A percentile compares a stretch with the other conserved stretches of the same genome.
phyloP scores from a whole-genome alignment of 2,113 vertebrate species.

The Vanacampus margaritifer region DNA sequence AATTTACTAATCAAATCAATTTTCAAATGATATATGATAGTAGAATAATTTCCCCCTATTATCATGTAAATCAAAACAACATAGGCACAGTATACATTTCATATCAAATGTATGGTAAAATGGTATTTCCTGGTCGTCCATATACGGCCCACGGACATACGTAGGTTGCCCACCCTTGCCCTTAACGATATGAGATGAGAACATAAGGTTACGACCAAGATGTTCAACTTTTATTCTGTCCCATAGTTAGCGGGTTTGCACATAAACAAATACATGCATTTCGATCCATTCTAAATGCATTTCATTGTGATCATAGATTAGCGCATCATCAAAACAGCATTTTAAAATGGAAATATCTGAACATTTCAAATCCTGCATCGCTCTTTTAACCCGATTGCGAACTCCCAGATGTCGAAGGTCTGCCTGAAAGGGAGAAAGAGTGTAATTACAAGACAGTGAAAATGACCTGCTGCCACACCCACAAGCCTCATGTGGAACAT shows the following conservation, averaged over 20 bases:
- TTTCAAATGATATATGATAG: too few relatives aligned
- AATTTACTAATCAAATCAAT: too few relatives aligned
- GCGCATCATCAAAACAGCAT: not conserved
- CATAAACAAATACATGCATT: not conserved
- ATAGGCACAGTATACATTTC: too few relatives aligned
- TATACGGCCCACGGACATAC: not conserved
- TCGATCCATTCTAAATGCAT: not conserved
- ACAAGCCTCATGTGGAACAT: constrained; percentile 49
- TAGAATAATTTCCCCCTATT: too few relatives aligned
- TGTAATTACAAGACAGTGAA: constrained; percentile 44
- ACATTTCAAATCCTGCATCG: not conserved
- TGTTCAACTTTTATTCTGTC: not conserved
- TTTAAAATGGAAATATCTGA: not conserved
- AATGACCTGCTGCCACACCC: constrained; percentile 57
- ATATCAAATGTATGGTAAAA: too few relatives aligned
- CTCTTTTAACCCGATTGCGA: constrained; percentile 15
- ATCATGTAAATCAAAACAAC: too few relatives aligned
- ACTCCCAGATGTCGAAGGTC: constrained; percentile 16
- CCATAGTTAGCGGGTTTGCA: not conserved
- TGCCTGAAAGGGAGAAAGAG: constrained; percentile 26
- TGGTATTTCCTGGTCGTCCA: not conserved
- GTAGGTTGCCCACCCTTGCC: too few relatives aligned
- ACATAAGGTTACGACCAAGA: not conserved
- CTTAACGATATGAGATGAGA: not conserved
- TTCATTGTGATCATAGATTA: not conserved